Conservation (phyloP, 2,888 invertebrate species). For the Bombyx huttoni region DNA sequence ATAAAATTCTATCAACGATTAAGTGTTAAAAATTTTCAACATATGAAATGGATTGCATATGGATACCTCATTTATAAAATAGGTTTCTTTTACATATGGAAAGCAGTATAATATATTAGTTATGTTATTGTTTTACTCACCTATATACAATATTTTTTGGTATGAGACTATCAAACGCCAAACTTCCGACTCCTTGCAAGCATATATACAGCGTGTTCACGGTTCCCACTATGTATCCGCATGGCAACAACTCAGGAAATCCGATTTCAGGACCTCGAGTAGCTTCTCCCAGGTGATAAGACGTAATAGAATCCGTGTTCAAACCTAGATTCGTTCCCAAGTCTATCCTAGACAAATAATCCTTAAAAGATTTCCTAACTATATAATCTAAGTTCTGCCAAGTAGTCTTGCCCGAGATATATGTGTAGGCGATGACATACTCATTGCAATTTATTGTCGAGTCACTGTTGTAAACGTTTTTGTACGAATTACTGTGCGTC, state of each 20-base stretch:
- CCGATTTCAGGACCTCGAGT: conserved; percentile 84
- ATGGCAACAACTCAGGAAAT: conserved; percentile 91
- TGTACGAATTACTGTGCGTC: conserved; percentile 62
- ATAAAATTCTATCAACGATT: too few species aligned
- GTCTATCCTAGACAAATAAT: conserved; percentile 93
- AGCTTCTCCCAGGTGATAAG: conserved; percentile 94
- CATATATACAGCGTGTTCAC: conserved; percentile 91
- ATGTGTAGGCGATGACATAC: conserved; percentile 89
- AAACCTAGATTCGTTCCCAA: conserved; percentile 90
- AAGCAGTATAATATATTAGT: too few species aligned
- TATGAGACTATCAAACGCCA: conserved; percentile 96
- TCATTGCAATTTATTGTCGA: conserved; percentile 76
- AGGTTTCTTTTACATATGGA: too few species aligned
- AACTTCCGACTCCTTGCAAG: conserved; percentile 85
- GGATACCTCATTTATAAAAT: too few species aligned
- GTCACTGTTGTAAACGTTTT: conserved; percentile 63
- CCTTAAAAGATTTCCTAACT: conserved; percentile 93
- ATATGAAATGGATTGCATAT: too few species aligned
- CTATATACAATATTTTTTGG: conserved; percentile 97
- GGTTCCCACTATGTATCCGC: conserved; percentile 93
- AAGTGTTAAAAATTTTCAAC: too few species aligned
- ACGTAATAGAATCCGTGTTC: conserved; percentile 89
- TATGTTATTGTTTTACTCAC: conserved; percentile 30
- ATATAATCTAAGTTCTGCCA: conserved; percentile 96
- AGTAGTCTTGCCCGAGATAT: conserved; percentile 92